Base-by-base conservation (phyloP, 2,888 invertebrate genomes). In the Cheilosia scutellata region DNA sequence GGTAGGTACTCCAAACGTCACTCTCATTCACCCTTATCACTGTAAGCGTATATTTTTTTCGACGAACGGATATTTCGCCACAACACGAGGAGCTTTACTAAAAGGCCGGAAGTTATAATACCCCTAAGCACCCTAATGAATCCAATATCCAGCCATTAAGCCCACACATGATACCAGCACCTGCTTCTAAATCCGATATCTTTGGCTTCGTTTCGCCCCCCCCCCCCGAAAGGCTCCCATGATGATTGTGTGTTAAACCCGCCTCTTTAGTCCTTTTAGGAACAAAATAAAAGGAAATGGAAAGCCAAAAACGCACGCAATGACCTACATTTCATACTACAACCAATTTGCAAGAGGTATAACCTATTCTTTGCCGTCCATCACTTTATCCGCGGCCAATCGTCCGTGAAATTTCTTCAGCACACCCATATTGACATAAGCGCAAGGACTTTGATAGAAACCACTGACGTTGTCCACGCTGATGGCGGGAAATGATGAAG, bases 381-480 rank as follows among this genome's bases (percentile, higher is more conserved):
- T 84, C 84, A 84, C 80, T 65, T 76, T 84, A 84, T 84, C 80
- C 75, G 71, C 75, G 76, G 75, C 75, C 80, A 80, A 80, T 80
- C 80, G 74, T 60, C 60, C 60, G 53, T 71, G 80, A 80, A 84
- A 76, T 71, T 75, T 71, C 75, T 71, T 76, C 49, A 80, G 75
- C 84, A 71, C 80, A 71, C 84, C 84, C 71, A 75, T 71, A 80
- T 84, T 80, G 75, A 75, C 53, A 75, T 40, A 77, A 62, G 65
- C 6, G 27, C 79, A 66, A 78, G 74, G 78, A 78, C 79, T 75
- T 71, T 75, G 60, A 75, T 66, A 76, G 84, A 76, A 5, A 5
- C 72, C 76, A 2, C 44, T 44, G 16, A 6, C 44, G n/a, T 44
- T 6, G n/a, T 16, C 16, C 6, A 1, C 16, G 6, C 16, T 47